phyloP scores from a whole-genome alignment of 2,888 invertebrate genomes.

The Drosophila demipolita region DNA sequence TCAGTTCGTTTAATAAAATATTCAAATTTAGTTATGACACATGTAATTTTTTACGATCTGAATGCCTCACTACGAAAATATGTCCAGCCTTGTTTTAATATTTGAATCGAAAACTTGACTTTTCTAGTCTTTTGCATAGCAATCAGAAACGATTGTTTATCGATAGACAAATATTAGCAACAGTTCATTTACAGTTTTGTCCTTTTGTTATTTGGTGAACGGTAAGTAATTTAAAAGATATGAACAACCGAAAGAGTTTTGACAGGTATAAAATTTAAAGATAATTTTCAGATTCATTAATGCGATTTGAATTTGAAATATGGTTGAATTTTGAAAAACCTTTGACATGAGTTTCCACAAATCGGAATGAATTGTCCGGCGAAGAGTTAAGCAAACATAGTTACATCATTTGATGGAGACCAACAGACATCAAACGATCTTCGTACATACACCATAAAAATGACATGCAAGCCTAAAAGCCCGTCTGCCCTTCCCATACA shows the following conservation, averaged over 20 bases:
- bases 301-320: neutral
- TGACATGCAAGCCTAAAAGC: constrained; percentile 49
- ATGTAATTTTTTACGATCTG: constrained; percentile 41
- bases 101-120: constrained; percentile 12
- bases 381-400: neutral
- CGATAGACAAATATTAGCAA: constrained; percentile 1
- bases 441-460: neutral
- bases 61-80: constrained; percentile 1
- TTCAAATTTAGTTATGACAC: constrained; percentile 49
- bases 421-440: neutral
- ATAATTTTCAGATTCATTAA: neutral
- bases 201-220: neutral
- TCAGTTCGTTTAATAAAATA: constrained; percentile 64
- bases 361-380: neutral
- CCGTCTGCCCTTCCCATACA: constrained; percentile 86
- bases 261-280: neutral
- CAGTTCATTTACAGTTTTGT: neutral
- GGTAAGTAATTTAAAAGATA: neutral
- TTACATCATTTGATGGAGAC: neutral
- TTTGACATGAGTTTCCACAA: no score
- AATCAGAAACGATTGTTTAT: constrained; percentile 4
- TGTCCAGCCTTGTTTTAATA: constrained; percentile 30
- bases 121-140: neutral
- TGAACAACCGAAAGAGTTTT: neutral
- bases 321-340: neutral